Evolutionary conservation across 2,797 vertebrate species (phyloP).

Genomic region (Danio aesculapii): DNA sequence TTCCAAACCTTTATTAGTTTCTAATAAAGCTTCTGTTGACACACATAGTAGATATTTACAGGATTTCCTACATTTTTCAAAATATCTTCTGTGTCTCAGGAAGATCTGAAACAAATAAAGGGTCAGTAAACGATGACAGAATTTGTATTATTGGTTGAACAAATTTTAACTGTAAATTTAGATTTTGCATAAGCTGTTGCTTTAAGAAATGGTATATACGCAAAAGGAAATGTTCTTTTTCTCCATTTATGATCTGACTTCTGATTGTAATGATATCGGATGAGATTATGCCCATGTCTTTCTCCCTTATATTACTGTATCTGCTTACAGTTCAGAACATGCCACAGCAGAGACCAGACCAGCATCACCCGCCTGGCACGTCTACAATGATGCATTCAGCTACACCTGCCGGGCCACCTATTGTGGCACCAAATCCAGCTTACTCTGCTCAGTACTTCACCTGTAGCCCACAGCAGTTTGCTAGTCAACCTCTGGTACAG

Average conservation of each 20-base stretch:
- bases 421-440: conserved; percentile 90
- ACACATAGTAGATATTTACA: no score
- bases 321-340: conserved; percentile 90
- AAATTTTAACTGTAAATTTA: no score
- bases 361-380: conserved; percentile 90
- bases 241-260: neutral
- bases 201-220: neutral
- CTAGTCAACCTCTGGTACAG: conserved; percentile 94
- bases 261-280: no score
- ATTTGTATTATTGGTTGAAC: no score
- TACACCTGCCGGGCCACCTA: conserved; percentile 93
- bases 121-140: no score
- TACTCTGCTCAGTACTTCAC: conserved; percentile 96
- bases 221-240: neutral
- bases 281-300: conserved; percentile 7
- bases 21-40: no score
- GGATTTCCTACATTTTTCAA: no score
- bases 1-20: no score
- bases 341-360: conserved; percentile 96
- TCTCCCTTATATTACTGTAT: conserved; percentile 29
- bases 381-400: conserved; percentile 96
- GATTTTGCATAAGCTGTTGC: neutral
- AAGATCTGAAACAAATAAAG: no score
- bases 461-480: conserved; percentile 96
- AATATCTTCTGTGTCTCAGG: no score